Evolutionary conservation across 1,140 invertebrate genomes (phyloP).

Genomic region (Cheumatopsyche charites): DNA sequence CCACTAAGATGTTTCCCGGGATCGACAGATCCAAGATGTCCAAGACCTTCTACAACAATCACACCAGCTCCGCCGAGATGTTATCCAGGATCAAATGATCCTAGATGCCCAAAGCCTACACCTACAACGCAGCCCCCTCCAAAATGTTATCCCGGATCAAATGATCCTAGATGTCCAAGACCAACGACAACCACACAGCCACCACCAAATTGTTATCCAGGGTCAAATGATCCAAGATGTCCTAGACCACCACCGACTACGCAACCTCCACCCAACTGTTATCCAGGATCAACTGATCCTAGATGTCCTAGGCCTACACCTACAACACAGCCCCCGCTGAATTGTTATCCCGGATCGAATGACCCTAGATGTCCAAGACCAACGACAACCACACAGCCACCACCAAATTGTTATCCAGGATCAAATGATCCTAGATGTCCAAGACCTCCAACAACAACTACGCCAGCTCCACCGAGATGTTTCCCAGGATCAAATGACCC

Average conservation of each 20-base stretch:
- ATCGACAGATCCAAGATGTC: conserved; percentile 55
- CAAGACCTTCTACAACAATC: conserved; percentile 36
- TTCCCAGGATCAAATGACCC: conserved; percentile 54
- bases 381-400: conserved; percentile 40
- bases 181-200: conserved; percentile 45
- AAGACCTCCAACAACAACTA: conserved; percentile 42
- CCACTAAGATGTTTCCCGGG: conserved; percentile 51
- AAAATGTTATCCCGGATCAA: conserved; percentile 53
- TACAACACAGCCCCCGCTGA: conserved; percentile 50
- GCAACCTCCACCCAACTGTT: conserved; percentile 48
- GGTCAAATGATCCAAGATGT: conserved; percentile 53
- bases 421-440: conserved; percentile 53
- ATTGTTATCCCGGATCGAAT: conserved; percentile 50
- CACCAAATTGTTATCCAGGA: conserved; percentile 52
- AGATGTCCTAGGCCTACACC: conserved; percentile 49
- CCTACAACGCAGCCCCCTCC: conserved; percentile 47
- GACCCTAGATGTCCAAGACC: conserved; percentile 52
- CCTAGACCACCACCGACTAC: conserved; percentile 52
- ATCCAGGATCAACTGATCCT: conserved; percentile 53
- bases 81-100: conserved; percentile 55
- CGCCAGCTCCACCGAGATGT: conserved; percentile 48
- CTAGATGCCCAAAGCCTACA: conserved; percentile 59
- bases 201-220: conserved; percentile 49
- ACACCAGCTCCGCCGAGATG: conserved; percentile 42
- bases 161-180: conserved; percentile 51